These are phyloP conservation scores for Otolemur garnettii DNA, from an alignment of 2,113 vertebrate species.

Conservation along the genomic window DNA sequence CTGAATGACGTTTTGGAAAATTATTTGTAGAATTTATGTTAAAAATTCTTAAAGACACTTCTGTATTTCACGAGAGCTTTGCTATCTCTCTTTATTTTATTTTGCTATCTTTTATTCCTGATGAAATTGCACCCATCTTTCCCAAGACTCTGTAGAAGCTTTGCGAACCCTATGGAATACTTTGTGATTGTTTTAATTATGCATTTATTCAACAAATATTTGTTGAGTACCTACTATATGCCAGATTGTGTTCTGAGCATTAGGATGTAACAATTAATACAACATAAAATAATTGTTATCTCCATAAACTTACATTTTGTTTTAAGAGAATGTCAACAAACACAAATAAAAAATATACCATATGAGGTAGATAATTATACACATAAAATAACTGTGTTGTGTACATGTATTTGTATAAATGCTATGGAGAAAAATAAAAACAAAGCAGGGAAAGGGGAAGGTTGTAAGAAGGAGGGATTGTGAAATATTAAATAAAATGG, in stretches of 20 bases:
- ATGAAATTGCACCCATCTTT: not conserved
- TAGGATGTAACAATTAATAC: not conserved
- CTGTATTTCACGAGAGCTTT: not conserved
- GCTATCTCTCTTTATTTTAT: not conserved
- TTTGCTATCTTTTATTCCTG: not conserved
- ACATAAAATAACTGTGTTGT: not conserved
- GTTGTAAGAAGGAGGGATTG: not conserved
- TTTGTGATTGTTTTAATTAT: slow-evolving; percentile 35
- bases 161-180: not conserved
- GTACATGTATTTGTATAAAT: not conserved
- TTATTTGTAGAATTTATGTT: not conserved
- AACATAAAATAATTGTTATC: not conserved
- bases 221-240: not conserved
- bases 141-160: not conserved
- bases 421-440: not conserved
- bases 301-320: not conserved
- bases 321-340: not conserved
- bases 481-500: not conserved
- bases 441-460: not conserved
- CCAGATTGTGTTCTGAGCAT: not conserved
- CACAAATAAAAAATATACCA: not conserved
- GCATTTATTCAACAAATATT: slow-evolving; percentile 18
- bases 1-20: not conserved
- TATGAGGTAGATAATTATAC: not conserved
- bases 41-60: not conserved